Percentiles rank a stretch among this genome's conserved stretches.
These are phyloP conservation scores for Ochropleura leucogaster DNA, from an alignment of 2,888 invertebrate genomes.

Conservation along the genomic window DNA sequence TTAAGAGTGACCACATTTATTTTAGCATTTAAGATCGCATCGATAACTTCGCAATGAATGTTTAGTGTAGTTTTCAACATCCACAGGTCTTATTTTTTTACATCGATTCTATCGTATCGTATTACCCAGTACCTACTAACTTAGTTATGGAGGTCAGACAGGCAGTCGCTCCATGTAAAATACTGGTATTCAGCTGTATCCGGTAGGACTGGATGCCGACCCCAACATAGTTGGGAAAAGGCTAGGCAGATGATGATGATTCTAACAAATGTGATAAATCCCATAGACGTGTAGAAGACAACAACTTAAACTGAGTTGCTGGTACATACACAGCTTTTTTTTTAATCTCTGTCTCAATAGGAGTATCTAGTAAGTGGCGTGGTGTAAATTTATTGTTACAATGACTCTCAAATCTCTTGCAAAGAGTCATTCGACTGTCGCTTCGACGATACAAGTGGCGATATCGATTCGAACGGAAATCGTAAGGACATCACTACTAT, in stretches of 20 bases:
- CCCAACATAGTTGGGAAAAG: no score
- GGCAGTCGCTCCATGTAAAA: no score
- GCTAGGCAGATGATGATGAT: no score
- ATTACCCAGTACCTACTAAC: no score
- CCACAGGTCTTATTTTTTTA: neutral
- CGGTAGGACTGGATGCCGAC: no score
- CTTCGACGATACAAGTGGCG: neutral
- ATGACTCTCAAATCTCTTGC: neutral
- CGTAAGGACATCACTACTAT: neutral
- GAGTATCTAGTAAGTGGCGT: slow-evolving; percentile 2
- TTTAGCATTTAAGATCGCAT: neutral
- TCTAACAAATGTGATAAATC: neutral
- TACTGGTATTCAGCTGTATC: no score
- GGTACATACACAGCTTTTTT: no score
- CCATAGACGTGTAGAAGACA: neutral
- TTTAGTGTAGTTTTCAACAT: neutral
- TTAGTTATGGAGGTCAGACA: no score
- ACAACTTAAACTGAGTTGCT: neutral
- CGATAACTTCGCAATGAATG: neutral
- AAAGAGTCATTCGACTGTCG: neutral
- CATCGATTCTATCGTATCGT: neutral
- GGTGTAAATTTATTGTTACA: neutral
- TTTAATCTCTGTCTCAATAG: neutral
- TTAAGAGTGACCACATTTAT: neutral
- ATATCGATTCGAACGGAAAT: neutral